Conservation (phyloP, 2,888 invertebrate genomes). For the Strigamia transsilvanica region DNA sequence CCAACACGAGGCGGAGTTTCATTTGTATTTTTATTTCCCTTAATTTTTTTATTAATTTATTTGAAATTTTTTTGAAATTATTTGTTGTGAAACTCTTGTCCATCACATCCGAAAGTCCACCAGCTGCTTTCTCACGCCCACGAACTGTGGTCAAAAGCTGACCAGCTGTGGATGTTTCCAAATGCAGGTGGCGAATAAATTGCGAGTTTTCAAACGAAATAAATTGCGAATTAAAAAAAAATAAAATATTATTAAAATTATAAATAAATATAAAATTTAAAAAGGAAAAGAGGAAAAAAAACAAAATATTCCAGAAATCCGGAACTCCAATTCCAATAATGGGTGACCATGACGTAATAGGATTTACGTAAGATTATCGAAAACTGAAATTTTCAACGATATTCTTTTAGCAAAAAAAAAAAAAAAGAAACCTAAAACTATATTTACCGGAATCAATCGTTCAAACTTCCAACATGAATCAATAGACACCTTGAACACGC, state of each 20-base stretch:
- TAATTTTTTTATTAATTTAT: neutral
- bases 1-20: neutral
- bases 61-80: neutral
- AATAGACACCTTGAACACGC: neutral
- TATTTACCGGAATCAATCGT: neutral
- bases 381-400: too few species aligned
- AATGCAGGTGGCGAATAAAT: slow-evolving; percentile 24
- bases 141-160: slow-evolving; percentile 38
- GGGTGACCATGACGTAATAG: too few species aligned
- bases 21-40: too few species aligned
- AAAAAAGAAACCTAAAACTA: neutral
- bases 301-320: neutral
- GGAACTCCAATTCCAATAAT: too few species aligned
- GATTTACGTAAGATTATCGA: too few species aligned
- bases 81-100: slow-evolving; percentile 28
- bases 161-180: slow-evolving; percentile 16
- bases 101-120: neutral
- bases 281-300: neutral
- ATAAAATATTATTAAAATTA: neutral
- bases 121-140: slow-evolving; percentile 34
- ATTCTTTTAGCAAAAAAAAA: too few species aligned
- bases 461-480: neutral
- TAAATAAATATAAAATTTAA: neutral
- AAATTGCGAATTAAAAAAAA: slow-evolving; percentile 10
- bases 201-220: neutral